phyloP scores from a whole-genome alignment of 30 jellyfish, hydroid and myxozoan genomes.

The Turritopsis rubra region DNA sequence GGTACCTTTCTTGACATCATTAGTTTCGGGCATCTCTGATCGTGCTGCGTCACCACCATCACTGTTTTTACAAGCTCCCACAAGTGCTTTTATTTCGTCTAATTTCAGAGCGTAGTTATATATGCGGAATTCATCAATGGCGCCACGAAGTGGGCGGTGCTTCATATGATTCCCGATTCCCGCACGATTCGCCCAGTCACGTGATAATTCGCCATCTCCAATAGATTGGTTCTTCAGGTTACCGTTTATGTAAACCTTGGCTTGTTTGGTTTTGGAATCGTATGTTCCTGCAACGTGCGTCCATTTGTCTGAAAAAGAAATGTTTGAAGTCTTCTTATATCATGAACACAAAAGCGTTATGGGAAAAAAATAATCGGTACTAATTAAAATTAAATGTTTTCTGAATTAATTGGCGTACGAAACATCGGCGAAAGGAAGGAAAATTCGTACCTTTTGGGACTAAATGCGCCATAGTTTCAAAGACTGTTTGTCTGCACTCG shows the following conservation, averaged over 20 bases:
- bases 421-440: too few relatives aligned
- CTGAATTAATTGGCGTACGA: too few relatives aligned
- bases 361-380: too few relatives aligned
- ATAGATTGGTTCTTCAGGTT: conserved; percentile 65
- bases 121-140: conserved; percentile 84
- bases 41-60: conserved; percentile 16
- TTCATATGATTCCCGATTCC: conserved; percentile 72
- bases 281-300: conserved; percentile 97
- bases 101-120: conserved; percentile 82
- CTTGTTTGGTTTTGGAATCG: conserved; percentile 66
- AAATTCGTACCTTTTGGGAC: conserved; percentile 54
- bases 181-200: conserved; percentile 94
- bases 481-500: conserved; percentile 66
- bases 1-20: conserved; percentile 27
- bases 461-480: conserved; percentile 84
- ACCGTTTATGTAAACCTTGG: conserved; percentile 90
- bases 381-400: too few relatives aligned
- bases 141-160: conserved; percentile 72
- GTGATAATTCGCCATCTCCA: conserved; percentile 87
- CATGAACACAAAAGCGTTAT: too few relatives aligned
- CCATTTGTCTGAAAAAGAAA: conserved; percentile 47
- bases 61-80: conserved; percentile 32
- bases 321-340: too few relatives aligned
- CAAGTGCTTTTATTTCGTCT: conserved; percentile 89
- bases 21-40: conserved; percentile 23